phyloP scores from a whole-genome alignment of 2,113 vertebrate species.

The Myrmecophaga tridactyla region DNA sequence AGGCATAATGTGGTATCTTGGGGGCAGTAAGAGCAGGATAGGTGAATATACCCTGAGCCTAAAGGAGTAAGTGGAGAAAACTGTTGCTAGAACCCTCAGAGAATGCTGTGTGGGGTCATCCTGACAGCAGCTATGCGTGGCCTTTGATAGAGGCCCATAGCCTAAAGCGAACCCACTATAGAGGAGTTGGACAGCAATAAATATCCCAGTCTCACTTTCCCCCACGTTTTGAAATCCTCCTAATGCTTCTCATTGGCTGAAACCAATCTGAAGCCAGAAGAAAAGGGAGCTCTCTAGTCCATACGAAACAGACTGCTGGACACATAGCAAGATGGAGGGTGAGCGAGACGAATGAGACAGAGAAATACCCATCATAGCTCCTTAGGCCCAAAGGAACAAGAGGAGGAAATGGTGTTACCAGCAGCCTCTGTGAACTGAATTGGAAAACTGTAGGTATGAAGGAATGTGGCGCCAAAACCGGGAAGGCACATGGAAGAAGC shows the following conservation, averaged over 20 bases:
- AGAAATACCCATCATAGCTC: background rate
- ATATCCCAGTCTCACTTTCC: background rate
- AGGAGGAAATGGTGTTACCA: background rate
- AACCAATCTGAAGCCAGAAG: background rate
- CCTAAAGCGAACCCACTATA: background rate
- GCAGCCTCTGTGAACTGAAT: background rate
- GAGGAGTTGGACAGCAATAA: background rate
- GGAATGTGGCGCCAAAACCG: background rate
- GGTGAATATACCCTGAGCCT: background rate
- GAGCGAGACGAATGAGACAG: background rate
- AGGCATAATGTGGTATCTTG: background rate
- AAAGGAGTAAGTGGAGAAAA: background rate
- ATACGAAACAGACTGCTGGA: background rate
- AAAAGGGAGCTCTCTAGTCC: background rate
- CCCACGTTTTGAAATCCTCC: background rate
- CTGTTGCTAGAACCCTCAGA: background rate
- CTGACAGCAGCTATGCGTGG: background rate
- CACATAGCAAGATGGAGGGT: background rate
- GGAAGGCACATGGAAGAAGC: background rate
- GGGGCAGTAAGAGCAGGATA: background rate
- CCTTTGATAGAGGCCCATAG: background rate
- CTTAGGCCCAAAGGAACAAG: background rate
- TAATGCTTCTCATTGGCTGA: background rate
- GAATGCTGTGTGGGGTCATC: background rate
- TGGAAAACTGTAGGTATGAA: background rate